These are phyloP conservation scores for Phaonia tiefii DNA, from an alignment of 2,888 invertebrate species.

Conservation along the genomic window DNA sequence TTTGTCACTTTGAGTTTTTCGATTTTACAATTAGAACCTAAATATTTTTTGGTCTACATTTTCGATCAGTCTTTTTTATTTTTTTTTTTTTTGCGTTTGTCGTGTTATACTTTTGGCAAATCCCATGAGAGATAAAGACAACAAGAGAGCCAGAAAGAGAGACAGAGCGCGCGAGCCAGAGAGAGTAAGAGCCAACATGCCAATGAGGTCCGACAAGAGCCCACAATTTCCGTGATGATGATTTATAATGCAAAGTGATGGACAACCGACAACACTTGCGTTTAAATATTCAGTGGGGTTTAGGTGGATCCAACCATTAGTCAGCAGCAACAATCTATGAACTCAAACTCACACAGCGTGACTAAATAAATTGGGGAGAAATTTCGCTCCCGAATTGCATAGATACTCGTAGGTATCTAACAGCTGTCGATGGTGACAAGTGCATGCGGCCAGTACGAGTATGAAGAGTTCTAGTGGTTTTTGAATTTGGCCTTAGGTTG, in stretches of 20 bases:
- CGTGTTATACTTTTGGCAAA: too few relatives aligned
- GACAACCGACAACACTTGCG: not conserved
- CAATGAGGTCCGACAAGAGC: too few relatives aligned
- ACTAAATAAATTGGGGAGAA: not conserved
- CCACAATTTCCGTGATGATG: not conserved
- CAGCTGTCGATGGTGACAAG: not conserved
- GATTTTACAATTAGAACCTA: not conserved
- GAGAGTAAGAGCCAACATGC: not conserved
- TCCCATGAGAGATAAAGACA: too few relatives aligned
- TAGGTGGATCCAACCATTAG: not conserved
- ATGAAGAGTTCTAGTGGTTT: not conserved
- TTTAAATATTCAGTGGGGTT: not conserved
- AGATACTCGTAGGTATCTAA: not conserved
- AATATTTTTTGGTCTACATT: not conserved
- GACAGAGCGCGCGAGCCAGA: constrained; percentile 2
- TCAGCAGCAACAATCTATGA: not conserved
- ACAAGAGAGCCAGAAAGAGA: too few relatives aligned
- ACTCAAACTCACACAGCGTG: not conserved
- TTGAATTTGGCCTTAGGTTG: not conserved
- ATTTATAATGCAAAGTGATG: not conserved
- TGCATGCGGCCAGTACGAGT: too few relatives aligned
- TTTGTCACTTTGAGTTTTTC: not conserved
- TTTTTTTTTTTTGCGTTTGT: too few relatives aligned
- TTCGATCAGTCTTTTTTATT: too few relatives aligned
- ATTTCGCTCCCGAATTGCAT: not conserved